Base-by-base conservation (phyloP, 2,797 vertebrate genomes). In the Lophotriccus pileatus region DNA sequence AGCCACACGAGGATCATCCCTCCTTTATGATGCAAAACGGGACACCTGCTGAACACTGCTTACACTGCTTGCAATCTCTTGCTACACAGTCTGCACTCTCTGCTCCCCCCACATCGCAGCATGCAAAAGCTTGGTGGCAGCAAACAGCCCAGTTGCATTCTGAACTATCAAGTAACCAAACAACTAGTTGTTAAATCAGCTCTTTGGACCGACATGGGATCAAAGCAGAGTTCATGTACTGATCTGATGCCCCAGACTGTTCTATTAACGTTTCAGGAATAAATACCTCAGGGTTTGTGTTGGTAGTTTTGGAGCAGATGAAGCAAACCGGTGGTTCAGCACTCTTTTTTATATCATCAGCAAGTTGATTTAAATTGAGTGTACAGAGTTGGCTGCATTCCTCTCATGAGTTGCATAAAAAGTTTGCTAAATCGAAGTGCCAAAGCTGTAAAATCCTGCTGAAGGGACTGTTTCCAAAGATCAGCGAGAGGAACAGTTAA, bases 361-460 rank as follows among this genome's bases (percentile, higher is more conserved):
- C 97, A 98, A 97, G 90, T 96, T 95, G 95, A 96, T 97, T 97
- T 97, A 96, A 97, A 97, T 94, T 84, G 96, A 91, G 91, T 87
- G 76, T 68, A 87, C 93, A 90, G 89, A 94, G 95, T 73, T 93
- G 89, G 91, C 94, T 95, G 90, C 94, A 39, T 97, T 97, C 93
- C 96, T 87, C 90, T 96, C 90, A 69, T 88, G 89, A 96, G 91
- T 92, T 95, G 95, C 94, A 93, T 94, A 95, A 96, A 95, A 92
- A 78, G 89, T 96, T 95, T 56, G 78, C 91, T 97, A 94, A 97
- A 94, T 92, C 4, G 13, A 94, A 92, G 80, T 69, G 90, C 87
- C 87, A 67, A 69, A 67, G 50, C 90, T 84, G 93, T 94, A 95
- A 93, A 97, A 97, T 90, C 85, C 90, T 47, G 86, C 53, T 82